Evolutionary conservation across 2,797 vertebrate genomes (phyloP).

Genomic region (Spondyliosoma cantharus): DNA sequence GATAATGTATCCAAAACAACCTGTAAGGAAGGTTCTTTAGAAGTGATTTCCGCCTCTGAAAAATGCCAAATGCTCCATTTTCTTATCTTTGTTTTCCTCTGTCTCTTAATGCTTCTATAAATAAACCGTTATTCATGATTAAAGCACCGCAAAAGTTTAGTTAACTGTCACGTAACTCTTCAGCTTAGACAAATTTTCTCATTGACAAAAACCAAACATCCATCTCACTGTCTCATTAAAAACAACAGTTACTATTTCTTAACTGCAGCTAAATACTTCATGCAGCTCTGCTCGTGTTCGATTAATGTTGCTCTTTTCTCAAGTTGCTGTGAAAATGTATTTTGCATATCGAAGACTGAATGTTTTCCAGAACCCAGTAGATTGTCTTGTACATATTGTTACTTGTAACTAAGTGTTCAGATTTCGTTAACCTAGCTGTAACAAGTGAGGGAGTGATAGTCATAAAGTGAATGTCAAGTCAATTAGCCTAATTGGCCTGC

Average conservation of each 20-base stretch:
- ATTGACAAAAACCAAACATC: background rate
- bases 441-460: conserved; percentile 32
- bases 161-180: background rate
- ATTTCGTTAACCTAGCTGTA: conserved; percentile 16
- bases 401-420: conserved; percentile 23
- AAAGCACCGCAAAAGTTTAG: background rate
- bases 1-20: background rate
- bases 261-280: conserved; percentile 24
- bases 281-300: conserved; percentile 26
- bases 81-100: background rate
- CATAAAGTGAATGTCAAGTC: conserved; percentile 26
- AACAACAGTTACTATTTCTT: conserved; percentile 11
- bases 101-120: background rate
- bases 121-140: background rate
- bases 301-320: conserved; percentile 14
- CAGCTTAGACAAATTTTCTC: conserved; percentile 1
- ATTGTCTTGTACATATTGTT: conserved; percentile 16
- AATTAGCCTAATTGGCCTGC: conserved; percentile 10
- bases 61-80: conserved; percentile 39
- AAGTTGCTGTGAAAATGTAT: conserved; percentile 13
- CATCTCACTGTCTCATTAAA: conserved; percentile 28
- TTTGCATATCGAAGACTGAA: background rate
- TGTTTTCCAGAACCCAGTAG: conserved; percentile 8
- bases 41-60: conserved; percentile 8
- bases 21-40: background rate